Conservation (phyloP, 1,140 invertebrate species). For the Spodoptera frugiperda region DNA sequence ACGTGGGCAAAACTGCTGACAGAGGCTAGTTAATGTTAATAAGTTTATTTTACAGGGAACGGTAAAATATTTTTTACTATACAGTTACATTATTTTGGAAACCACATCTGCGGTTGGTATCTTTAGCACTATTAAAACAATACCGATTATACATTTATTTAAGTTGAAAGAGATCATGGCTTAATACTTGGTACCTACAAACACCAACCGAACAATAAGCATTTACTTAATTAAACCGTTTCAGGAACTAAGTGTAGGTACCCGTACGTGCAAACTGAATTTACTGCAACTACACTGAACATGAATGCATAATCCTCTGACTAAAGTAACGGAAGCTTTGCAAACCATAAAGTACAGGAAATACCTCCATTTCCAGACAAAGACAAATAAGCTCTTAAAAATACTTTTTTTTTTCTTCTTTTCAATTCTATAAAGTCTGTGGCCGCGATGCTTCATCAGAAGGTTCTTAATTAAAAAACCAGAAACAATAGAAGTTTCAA, state of each 20-base stretch:
- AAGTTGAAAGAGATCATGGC: too few relatives aligned
- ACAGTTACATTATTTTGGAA: too few relatives aligned
- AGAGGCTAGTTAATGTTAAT: too few relatives aligned
- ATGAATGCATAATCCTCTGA: constrained; percentile 32
- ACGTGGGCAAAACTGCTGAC: too few relatives aligned
- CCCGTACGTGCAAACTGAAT: constrained; percentile 6
- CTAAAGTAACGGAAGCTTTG: constrained; percentile 5
- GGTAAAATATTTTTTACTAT: too few relatives aligned
- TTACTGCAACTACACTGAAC: neutral
- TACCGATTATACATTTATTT: too few relatives aligned
- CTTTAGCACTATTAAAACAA: too few relatives aligned
- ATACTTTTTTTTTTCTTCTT: constrained; percentile 32
- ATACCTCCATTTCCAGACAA: constrained; percentile 20
- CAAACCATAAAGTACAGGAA: constrained; percentile 22
- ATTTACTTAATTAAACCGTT: neutral
- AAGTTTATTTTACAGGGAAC: too few relatives aligned
- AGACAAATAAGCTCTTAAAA: constrained; percentile 44
- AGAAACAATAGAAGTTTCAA: constrained; percentile 57
- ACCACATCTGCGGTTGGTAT: too few relatives aligned
- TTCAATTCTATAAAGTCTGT: constrained; percentile 46
- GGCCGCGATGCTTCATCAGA: constrained; percentile 47
- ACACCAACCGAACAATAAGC: neutral
- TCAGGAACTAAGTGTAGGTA: neutral
- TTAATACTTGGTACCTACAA: too few relatives aligned
- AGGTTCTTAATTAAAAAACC: constrained; percentile 50